These are phyloP conservation scores for Frieseomelitta varia DNA, from an alignment of 1,140 invertebrate genomes.

Conservation along the genomic window DNA sequence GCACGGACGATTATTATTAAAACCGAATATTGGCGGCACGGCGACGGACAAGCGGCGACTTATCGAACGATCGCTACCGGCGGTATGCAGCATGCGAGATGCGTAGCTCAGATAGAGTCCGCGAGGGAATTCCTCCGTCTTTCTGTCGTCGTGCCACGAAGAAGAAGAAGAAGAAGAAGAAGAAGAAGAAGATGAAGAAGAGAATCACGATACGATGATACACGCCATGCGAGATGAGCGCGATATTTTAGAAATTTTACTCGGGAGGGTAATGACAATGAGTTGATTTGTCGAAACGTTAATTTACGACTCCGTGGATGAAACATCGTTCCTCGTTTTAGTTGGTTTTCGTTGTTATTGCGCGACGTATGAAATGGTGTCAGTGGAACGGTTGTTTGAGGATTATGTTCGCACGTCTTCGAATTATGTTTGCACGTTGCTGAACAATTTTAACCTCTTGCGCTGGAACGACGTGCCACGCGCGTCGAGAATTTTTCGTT, in stretches of 20 bases:
- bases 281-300: constrained; percentile 6
- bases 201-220: constrained; percentile 20
- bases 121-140: constrained; percentile 26
- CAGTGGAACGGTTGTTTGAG: constrained; percentile 9
- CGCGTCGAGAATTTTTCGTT: too few species aligned
- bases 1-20: constrained; percentile 22
- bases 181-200: background rate
- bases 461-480: too few species aligned
- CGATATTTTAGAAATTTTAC: background rate
- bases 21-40: constrained; percentile 8
- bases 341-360: background rate
- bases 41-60: background rate
- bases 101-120: constrained; percentile 7
- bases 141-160: constrained; percentile 31
- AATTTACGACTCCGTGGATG: background rate
- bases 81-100: constrained; percentile 42
- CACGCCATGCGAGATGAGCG: background rate
- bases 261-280: background rate
- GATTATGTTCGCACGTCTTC: too few species aligned
- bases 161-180: background rate
- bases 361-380: background rate
- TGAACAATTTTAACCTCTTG: background rate
- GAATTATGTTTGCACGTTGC: background rate
- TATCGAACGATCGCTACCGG: constrained; percentile 44
- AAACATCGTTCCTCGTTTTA: background rate